A percentile compares a stretch with the other conserved stretches of the same genome.
phyloP scores from a whole-genome alignment of 2,797 vertebrate species.

The Peromyscus aztecus region DNA sequence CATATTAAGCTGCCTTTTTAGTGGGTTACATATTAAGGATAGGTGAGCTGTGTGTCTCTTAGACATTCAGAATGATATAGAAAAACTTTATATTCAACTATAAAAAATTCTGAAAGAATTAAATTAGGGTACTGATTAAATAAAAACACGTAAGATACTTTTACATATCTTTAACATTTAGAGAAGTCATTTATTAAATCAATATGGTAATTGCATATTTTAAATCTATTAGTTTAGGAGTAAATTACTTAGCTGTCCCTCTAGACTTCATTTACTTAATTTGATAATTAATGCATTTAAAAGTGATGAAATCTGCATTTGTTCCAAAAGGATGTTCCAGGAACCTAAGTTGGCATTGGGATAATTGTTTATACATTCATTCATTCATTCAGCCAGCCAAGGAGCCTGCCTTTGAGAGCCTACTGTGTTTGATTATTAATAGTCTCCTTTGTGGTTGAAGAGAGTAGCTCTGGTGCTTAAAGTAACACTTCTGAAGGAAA shows the following conservation, averaged over 20 bases:
- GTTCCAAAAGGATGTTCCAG: not conserved
- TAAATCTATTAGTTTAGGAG: slow-evolving; percentile 32
- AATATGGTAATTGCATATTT: slow-evolving; percentile 22
- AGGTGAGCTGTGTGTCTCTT: slow-evolving; percentile 28
- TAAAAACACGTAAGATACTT: not conserved
- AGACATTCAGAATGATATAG: slow-evolving; percentile 10
- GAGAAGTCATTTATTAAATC: slow-evolving; percentile 39
- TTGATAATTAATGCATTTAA: slow-evolving; percentile 40
- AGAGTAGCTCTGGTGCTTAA: not conserved
- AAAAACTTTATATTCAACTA: slow-evolving; percentile 44
- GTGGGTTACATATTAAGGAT: slow-evolving; percentile 27
- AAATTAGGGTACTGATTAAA: not conserved
- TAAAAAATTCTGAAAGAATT: slow-evolving; percentile 41
- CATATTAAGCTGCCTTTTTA: not conserved
- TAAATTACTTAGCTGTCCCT: slow-evolving; percentile 53
- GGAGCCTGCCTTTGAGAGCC: not conserved
- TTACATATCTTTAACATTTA: slow-evolving; percentile 34
- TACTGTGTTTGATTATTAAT: slow-evolving; percentile 16
- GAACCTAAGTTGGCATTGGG: not conserved
- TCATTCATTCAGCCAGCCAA: not conserved
- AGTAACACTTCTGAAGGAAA: slow-evolving; percentile 42
- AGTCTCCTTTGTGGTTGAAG: slow-evolving; percentile 46
- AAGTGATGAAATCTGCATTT: slow-evolving; percentile 18
- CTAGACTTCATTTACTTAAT: slow-evolving; percentile 32
- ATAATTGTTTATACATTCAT: not conserved